Percentiles rank a stretch among this genome's conserved stretches.
Evolutionary conservation across 2,797 vertebrate species (phyloP).

Genomic region (Podargus strigoides): DNA sequence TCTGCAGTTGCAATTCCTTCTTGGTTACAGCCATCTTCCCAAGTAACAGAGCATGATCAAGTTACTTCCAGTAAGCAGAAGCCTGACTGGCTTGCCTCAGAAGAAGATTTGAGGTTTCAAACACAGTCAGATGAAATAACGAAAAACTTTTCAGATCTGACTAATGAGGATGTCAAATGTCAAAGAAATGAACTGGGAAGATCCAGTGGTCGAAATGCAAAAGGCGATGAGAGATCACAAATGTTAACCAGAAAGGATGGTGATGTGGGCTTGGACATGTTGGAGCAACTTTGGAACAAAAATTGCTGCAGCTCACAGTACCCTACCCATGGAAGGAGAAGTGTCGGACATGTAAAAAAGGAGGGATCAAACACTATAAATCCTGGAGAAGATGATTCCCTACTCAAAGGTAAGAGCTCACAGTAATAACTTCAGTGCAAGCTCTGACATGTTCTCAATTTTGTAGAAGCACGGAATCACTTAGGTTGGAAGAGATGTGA

Average conservation of each 20-base stretch:
- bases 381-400: not conserved
- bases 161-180: slow-evolving; percentile 68
- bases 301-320: slow-evolving; percentile 41
- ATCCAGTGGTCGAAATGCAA: not conserved
- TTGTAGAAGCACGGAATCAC: not conserved
- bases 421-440: not conserved
- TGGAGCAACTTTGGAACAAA: slow-evolving; percentile 1
- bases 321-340: slow-evolving; percentile 81
- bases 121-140: not conserved
- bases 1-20: slow-evolving; percentile 74
- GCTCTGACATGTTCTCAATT: not conserved
- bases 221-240: slow-evolving; percentile 34
- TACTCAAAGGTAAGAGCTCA: slow-evolving; percentile 69
- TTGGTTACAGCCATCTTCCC: slow-evolving; percentile 80
- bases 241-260: slow-evolving; percentile 46
- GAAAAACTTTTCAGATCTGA: slow-evolving; percentile 60
- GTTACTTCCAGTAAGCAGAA: slow-evolving; percentile 65
- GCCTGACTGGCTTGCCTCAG: slow-evolving; percentile 80
- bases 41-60: slow-evolving; percentile 45
- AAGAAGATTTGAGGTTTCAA: slow-evolving; percentile 50
- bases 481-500: not conserved
- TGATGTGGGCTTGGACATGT: slow-evolving; percentile 64
- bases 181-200: slow-evolving; percentile 44
- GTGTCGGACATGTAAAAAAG: slow-evolving; percentile 56
- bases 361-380: not conserved